These are phyloP conservation scores for Stichodactyla mertensii DNA, from an alignment of 64 coral and sea anemone genomes.

Conservation along the genomic window DNA sequence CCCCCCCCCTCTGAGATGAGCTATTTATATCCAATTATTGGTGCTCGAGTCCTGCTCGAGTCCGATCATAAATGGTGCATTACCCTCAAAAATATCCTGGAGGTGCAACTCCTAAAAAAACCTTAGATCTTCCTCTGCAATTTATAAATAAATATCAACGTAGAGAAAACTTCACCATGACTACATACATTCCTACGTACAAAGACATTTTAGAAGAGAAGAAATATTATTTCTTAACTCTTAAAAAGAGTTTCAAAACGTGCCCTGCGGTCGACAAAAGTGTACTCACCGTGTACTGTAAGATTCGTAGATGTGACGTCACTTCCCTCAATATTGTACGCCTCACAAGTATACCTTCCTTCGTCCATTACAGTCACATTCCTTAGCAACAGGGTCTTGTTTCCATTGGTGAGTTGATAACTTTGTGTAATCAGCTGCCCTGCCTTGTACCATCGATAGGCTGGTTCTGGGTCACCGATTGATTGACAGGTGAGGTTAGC, in stretches of 20 bases:
- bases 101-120: no score
- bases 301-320: slow-evolving; percentile 12
- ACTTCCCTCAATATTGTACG: slow-evolving; percentile 24
- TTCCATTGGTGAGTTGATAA: background rate
- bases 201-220: no score
- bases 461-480: slow-evolving; percentile 31
- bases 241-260: background rate
- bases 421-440: background rate
- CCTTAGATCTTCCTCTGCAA: no score
- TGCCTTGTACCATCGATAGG: slow-evolving; percentile 12
- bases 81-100: no score
- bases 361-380: slow-evolving; percentile 4
- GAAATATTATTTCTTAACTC: background rate
- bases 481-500: slow-evolving; percentile 25
- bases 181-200: no score
- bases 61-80: no score
- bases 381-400: slow-evolving; percentile 1
- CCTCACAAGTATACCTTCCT: slow-evolving; percentile 31
- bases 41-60: no score
- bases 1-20: no score
- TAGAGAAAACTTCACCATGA: no score
- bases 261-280: no score
- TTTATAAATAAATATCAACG: no score
- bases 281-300: slow-evolving; percentile 26
- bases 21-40: no score